Percentiles rank a stretch among this genome's conserved stretches.
Evolutionary conservation across 2,113 vertebrate genomes (phyloP).

Genomic region (Tenebrosternarchus preto): DNA sequence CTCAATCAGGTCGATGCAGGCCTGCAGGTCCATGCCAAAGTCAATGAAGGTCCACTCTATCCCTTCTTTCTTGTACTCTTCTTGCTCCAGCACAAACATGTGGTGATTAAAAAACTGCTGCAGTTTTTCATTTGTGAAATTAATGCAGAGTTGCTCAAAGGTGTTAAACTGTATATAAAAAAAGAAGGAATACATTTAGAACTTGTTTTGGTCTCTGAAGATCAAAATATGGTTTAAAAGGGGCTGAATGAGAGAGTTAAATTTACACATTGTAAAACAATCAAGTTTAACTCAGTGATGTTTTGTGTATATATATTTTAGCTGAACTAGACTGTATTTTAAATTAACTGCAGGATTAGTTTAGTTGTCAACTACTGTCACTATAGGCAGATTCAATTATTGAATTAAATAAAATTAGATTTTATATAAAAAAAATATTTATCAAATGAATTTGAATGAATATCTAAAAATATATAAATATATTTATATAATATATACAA

Average conservation of each 20-base stretch:
- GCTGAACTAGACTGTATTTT: no score
- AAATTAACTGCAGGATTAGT: no score
- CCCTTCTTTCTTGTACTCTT: conserved; percentile 81
- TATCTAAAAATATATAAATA: no score
- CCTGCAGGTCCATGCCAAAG: conserved; percentile 75
- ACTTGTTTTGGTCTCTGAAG: background rate
- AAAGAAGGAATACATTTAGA: background rate
- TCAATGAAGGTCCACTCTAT: conserved; percentile 75
- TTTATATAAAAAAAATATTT: no score
- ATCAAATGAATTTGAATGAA: no score
- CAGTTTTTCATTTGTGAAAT: conserved; percentile 75
- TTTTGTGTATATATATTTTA: no score
- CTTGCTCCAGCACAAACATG: conserved; percentile 77
- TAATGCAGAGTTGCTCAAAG: conserved; percentile 66
- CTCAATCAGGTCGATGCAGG: conserved; percentile 77
- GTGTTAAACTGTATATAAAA: conserved; percentile 61
- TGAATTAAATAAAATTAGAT: no score
- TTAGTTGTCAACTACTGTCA: no score
- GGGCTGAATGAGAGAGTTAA: background rate
- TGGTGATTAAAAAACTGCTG: conserved; percentile 79
- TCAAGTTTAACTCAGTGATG: background rate
- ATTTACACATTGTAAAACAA: background rate
- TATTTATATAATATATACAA: no score
- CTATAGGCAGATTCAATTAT: no score
- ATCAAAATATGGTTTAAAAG: no score